phyloP scores from a whole-genome alignment of 2,113 vertebrate species.

The Helogale parvula region DNA sequence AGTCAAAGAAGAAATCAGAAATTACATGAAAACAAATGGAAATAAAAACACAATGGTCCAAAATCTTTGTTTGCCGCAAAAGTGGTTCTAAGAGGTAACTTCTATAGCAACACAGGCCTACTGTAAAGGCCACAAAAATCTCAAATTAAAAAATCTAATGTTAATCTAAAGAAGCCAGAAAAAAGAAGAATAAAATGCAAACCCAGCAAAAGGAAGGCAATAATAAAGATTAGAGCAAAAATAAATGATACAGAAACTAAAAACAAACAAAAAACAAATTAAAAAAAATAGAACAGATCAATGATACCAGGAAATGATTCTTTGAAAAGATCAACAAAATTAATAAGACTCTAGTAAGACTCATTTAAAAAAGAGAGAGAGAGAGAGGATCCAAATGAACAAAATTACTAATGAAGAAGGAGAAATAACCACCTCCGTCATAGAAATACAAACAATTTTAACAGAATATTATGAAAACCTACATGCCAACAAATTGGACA shows the following conservation, averaged over 20 bases:
- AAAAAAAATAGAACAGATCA: not conserved
- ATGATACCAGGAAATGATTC: too few relatives aligned
- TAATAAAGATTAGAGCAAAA: not conserved
- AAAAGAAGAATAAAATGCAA: not conserved
- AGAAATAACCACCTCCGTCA: not conserved
- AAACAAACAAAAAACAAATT: not conserved
- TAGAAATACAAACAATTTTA: not conserved
- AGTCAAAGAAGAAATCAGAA: too few relatives aligned
- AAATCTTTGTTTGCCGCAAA: not conserved
- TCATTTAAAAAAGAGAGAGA: not conserved
- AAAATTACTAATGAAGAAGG: not conserved
- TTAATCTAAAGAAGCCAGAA: not conserved
- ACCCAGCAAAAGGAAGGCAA: not conserved
- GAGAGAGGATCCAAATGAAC: not conserved
- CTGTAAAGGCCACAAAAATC: not conserved
- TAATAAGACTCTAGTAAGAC: not conserved
- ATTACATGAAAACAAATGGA: too few relatives aligned
- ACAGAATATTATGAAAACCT: too few relatives aligned
- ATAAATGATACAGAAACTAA: not conserved
- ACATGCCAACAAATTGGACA: too few relatives aligned
- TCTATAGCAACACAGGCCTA: not conserved
- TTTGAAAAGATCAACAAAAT: not conserved
- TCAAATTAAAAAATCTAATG: not conserved
- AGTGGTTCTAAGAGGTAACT: not conserved
- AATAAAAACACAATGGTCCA: too few relatives aligned